Conservation (phyloP, 64 coral and sea anemone genomes). For the Acropora tenuis region DNA sequence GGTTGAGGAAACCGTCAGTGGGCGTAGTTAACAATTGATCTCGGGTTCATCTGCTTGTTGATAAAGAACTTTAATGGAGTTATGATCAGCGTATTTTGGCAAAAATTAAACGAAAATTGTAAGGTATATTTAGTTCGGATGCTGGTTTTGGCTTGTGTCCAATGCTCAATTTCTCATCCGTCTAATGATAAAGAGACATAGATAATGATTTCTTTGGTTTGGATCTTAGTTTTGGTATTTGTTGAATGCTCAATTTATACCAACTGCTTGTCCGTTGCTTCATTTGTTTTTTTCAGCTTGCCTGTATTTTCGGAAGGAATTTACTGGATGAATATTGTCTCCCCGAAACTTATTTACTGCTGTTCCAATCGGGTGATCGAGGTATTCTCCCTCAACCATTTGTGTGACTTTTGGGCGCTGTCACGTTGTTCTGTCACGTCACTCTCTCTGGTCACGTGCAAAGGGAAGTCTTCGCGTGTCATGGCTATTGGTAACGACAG, state of each 20-base stretch:
- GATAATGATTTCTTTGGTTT: too few species aligned
- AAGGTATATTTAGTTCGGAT: too few species aligned
- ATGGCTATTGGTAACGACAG: conserved; percentile 85
- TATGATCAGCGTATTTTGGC: too few species aligned
- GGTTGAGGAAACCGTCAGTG: too few species aligned
- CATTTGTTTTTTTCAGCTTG: conserved; percentile 51
- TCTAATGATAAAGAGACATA: too few species aligned
- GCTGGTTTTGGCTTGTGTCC: too few species aligned
- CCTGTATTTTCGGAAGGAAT: conserved; percentile 91
- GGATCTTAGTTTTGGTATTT: too few species aligned
- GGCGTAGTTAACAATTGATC: too few species aligned
- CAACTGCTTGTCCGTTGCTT: background rate
- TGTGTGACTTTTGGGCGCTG: conserved; percentile 88
- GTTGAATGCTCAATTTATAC: background rate
- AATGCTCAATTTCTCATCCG: too few species aligned
- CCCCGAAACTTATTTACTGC: conserved; percentile 82
- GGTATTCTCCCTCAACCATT: conserved; percentile 89
- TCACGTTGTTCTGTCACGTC: conserved; percentile 81
- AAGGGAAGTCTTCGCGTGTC: conserved; percentile 79
- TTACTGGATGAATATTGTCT: conserved; percentile 89
- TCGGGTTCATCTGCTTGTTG: too few species aligned
- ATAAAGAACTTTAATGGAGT: too few species aligned
- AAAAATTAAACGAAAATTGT: too few species aligned
- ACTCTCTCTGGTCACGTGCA: conserved; percentile 63
- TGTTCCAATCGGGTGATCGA: conserved; percentile 78